phyloP scores from a whole-genome alignment of 2,797 vertebrate species.

The Melanotaenia trifasciata region DNA sequence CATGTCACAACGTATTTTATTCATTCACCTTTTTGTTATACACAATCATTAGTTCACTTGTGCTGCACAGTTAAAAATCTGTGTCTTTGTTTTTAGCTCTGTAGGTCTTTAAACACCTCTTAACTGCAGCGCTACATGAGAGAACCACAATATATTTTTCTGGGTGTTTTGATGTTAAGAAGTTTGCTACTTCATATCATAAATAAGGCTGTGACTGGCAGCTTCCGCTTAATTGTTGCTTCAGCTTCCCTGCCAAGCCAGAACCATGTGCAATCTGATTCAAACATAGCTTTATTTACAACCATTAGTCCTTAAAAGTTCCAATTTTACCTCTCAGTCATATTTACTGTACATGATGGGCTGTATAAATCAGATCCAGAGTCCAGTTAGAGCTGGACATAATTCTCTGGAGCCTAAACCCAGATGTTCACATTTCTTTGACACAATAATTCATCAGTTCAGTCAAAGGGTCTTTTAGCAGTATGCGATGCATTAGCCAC shows the following conservation, averaged over 20 bases:
- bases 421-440: slow-evolving; percentile 63
- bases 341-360: slow-evolving; percentile 62
- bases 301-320: slow-evolving; percentile 25
- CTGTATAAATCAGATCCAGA: slow-evolving; percentile 47
- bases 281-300: slow-evolving; percentile 54
- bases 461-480: slow-evolving; percentile 48
- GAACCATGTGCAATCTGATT: slow-evolving; percentile 9
- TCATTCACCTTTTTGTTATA: background rate
- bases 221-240: slow-evolving; percentile 19
- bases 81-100: slow-evolving; percentile 11
- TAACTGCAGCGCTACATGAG: slow-evolving; percentile 1
- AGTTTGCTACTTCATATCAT: slow-evolving; percentile 13
- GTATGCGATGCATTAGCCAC: slow-evolving; percentile 76
- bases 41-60: background rate
- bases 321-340: slow-evolving; percentile 41
- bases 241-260: slow-evolving; percentile 8
- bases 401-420: slow-evolving; percentile 39
- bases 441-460: slow-evolving; percentile 64
- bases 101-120: background rate
- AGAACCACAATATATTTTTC: background rate
- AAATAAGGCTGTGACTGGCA: slow-evolving; percentile 22
- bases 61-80: slow-evolving; percentile 10
- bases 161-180: background rate
- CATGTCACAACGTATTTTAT: background rate
- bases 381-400: slow-evolving; percentile 49